Evolutionary conservation across 2,797 vertebrate genomes (phyloP).

Genomic region (Neostethus bicornis): DNA sequence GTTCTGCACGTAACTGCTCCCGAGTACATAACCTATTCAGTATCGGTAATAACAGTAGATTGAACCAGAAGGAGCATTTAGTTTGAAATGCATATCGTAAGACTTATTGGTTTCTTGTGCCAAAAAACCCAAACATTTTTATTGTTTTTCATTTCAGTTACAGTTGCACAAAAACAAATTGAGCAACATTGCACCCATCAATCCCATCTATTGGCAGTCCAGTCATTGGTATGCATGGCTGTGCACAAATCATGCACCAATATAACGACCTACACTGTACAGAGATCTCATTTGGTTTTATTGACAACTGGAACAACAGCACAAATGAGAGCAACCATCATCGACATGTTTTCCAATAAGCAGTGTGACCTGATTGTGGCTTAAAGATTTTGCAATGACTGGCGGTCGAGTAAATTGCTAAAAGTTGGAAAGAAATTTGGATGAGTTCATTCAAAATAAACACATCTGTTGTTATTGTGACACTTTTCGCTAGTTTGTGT

Average conservation of each 20-base stretch:
- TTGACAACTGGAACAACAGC: conserved; percentile 45
- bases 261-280: conserved; percentile 34
- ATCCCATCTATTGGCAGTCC: conserved; percentile 8
- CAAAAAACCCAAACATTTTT: too few relatives aligned
- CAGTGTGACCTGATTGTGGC: conserved; percentile 26
- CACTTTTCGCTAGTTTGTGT: background rate
- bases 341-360: conserved; percentile 33
- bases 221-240: conserved; percentile 7
- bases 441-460: background rate
- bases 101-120: too few relatives aligned
- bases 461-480: background rate
- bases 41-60: too few relatives aligned
- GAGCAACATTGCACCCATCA: conserved; percentile 20
- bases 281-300: conserved; percentile 35
- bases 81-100: too few relatives aligned
- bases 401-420: conserved; percentile 2
- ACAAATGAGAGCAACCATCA: conserved; percentile 23
- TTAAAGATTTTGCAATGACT: conserved; percentile 8
- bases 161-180: conserved; percentile 10
- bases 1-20: too few relatives aligned
- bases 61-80: too few relatives aligned
- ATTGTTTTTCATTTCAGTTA: background rate
- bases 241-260: conserved; percentile 23
- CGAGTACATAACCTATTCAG: too few relatives aligned
- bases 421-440: background rate